A percentile compares a stretch with the other conserved stretches of the same genome.
These are phyloP conservation scores for Asteroscopus sphinx DNA, from an alignment of 2,888 invertebrate species.

Conservation along the genomic window DNA sequence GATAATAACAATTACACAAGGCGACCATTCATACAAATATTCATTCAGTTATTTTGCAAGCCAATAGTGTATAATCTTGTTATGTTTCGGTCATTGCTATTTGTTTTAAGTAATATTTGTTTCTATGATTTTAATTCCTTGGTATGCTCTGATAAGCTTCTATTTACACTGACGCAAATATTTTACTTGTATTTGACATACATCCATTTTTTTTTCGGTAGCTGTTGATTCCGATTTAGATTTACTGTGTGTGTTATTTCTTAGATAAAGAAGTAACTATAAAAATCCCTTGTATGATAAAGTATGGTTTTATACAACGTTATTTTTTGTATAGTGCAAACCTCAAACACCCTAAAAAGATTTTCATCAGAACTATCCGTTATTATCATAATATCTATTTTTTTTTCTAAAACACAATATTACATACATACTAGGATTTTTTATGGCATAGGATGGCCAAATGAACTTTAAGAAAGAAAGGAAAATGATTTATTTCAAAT, in stretches of 20 bases:
- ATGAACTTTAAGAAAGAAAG: no score
- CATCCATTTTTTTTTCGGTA: conserved; percentile 26
- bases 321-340: no score
- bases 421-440: no score
- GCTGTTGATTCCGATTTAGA: conserved; percentile 1
- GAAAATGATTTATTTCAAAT: no score
- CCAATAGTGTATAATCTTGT: conserved; percentile 26
- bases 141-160: conserved; percentile 21
- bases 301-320: no score
- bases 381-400: no score
- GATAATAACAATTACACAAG: conserved; percentile 8
- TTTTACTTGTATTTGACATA: conserved; percentile 29
- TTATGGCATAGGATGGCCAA: no score
- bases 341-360: no score
- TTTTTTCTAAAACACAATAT: no score
- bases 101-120: conserved; percentile 23
- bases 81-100: conserved; percentile 8
- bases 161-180: conserved; percentile 26
- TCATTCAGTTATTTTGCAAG: conserved; percentile 11
- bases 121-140: conserved; percentile 25
- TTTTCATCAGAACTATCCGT: no score
- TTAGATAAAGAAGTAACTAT: conserved; percentile 22
- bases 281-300: conserved; percentile 11
- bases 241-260: background rate
- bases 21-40: conserved; percentile 15